Percentiles rank a stretch among this genome's conserved stretches.
Evolutionary conservation across 2,113 vertebrate genomes (phyloP).

Genomic region (Prinia subflava): DNA sequence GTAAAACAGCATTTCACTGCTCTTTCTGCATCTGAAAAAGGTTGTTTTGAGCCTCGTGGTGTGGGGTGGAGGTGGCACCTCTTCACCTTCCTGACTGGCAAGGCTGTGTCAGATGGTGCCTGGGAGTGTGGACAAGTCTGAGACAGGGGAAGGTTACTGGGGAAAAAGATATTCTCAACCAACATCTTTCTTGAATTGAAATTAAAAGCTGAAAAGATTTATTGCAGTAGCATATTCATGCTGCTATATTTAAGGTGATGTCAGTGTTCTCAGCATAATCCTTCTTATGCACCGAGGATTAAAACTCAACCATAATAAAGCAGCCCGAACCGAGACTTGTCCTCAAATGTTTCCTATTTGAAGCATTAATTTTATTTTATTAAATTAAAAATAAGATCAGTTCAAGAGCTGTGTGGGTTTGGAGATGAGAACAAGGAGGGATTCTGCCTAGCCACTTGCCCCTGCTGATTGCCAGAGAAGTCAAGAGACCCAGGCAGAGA

Average conservation of each 20-base stretch:
- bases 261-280: slow-evolving; percentile 35
- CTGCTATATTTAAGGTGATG: slow-evolving; percentile 58
- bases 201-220: slow-evolving; percentile 52
- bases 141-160: neutral
- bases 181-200: slow-evolving; percentile 3
- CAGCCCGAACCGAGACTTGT: neutral
- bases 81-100: neutral
- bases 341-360: slow-evolving; percentile 32
- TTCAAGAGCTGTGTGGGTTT: neutral
- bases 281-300: slow-evolving; percentile 24
- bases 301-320: slow-evolving; percentile 44
- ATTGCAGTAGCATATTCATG: slow-evolving; percentile 22
- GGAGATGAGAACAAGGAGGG: neutral
- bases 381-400: slow-evolving; percentile 10
- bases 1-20: neutral
- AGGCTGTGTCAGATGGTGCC: neutral
- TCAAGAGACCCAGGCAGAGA: neutral
- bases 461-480: neutral
- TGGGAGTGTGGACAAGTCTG: neutral
- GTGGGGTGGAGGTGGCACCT: neutral
- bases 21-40: neutral
- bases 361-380: neutral
- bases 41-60: neutral
- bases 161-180: slow-evolving; percentile 16
- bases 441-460: neutral